Conservation (phyloP, 2,113 vertebrate genomes). For the Cettia cetti region DNA sequence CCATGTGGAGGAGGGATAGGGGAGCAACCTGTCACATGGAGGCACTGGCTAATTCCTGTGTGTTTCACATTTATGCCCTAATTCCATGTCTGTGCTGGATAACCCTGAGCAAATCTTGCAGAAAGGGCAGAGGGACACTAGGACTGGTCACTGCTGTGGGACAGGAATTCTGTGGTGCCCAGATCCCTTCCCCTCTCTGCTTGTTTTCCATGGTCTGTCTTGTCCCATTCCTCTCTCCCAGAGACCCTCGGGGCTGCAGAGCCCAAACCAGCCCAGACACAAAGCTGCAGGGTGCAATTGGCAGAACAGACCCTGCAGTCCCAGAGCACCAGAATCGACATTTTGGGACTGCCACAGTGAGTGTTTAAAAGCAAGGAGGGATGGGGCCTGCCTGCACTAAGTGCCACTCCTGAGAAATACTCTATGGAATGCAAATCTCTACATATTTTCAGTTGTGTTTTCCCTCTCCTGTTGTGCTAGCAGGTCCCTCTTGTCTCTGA, state of each 20-base stretch:
- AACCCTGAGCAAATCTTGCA: not conserved
- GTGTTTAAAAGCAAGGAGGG: not conserved
- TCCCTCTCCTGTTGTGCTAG: not conserved
- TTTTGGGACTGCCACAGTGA: not conserved
- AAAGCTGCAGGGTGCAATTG: not conserved
- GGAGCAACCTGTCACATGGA: not conserved
- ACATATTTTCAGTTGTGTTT: not conserved
- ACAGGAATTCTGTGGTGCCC: no score
- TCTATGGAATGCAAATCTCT: not conserved
- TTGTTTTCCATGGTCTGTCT: not conserved
- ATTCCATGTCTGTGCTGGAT: not conserved
- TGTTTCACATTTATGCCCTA: not conserved
- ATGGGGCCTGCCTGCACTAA: not conserved
- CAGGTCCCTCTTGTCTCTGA: not conserved
- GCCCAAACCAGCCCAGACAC: not conserved
- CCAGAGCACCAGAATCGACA: accelerated
- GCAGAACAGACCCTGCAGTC: not conserved
- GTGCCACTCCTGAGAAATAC: not conserved
- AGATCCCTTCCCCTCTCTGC: not conserved
- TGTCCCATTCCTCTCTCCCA: not conserved
- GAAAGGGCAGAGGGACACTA: not conserved
- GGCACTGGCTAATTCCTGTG: not conserved
- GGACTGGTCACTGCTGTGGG: not conserved
- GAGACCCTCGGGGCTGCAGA: not conserved
- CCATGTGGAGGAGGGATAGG: not conserved